A percentile compares a stretch with the other conserved stretches of the same genome.
phyloP scores from a whole-genome alignment of 1,140 invertebrate species.

The Calycopis cecrops region DNA sequence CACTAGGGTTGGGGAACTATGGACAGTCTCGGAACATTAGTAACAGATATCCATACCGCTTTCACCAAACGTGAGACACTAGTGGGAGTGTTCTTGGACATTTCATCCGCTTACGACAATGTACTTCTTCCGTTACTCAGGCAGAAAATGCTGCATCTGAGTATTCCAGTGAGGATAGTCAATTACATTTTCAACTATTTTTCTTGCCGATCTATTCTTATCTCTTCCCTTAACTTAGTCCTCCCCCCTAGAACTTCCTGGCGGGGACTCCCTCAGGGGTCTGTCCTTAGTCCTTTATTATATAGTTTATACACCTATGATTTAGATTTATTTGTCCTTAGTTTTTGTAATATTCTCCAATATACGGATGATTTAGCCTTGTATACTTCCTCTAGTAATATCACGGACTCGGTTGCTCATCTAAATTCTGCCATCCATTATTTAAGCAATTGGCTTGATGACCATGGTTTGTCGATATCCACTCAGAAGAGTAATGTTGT shows the following conservation, averaged over 20 bases:
- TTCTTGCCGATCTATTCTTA: background rate
- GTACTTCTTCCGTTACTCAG: constrained; percentile 21
- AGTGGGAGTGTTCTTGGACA: constrained; percentile 24
- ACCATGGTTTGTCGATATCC: background rate
- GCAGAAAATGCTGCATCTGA: constrained; percentile 21
- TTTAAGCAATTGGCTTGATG: background rate
- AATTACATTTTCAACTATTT: constrained; percentile 1
- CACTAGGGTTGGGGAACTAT: constrained; percentile 23
- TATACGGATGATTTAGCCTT: background rate
- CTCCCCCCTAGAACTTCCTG: background rate
- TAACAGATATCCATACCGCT: constrained; percentile 22
- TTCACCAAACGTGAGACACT: constrained; percentile 19
- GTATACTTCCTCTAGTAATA: background rate
- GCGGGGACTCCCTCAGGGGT: background rate
- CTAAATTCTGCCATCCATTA: background rate
- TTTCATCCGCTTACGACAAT: no score
- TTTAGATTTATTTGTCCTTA: background rate
- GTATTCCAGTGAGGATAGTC: background rate
- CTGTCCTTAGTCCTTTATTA: background rate
- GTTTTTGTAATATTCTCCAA: background rate
- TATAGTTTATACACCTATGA: background rate
- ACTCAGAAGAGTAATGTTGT: background rate
- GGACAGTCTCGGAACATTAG: constrained; percentile 28
- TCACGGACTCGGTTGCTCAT: background rate
- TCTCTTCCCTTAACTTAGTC: background rate